Evolutionary conservation across 2,888 invertebrate species (phyloP), one percentile per base, ranked within the genome.

Genomic region (Diploptera punctata): DNA sequence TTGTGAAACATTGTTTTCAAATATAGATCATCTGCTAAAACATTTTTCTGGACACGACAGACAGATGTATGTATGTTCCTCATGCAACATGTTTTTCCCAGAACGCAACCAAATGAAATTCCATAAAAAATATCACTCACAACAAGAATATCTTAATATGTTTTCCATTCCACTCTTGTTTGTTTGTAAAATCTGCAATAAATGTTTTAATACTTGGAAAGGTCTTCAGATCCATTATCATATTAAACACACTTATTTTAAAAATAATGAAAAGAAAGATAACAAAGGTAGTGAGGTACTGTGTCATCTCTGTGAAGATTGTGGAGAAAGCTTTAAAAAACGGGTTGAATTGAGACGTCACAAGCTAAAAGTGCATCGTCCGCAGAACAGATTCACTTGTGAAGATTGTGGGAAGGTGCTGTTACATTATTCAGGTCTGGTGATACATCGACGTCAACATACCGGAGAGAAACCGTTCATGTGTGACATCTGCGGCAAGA

Each of bases 391-490:
- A 31, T 68, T 33, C 24, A 29, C 68, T 33, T 70, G 70, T 33
- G 70, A 70, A 2, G 62, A 61, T 19, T 70, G 70, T 21, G 70
- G 70, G 21, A 70, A 70, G 33, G 61, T 62, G 21, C 43, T 70
- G 10, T 10, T 47, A 4, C 60, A 70, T 44, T 31, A 49, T 10
- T 47, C 70, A 9, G 70, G 70, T 13, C 47, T 70, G 4, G 26
- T 62, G 13, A 70, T 62, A 7, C 70, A 70, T 18, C 49, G 62
- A n/a, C 61, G 70, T 9, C 49, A 47, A 7, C 70, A 70, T 21
- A 70, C 70, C 5, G 62, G 62, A 0, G 70, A 70, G 49, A 47
- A 31, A 3, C 69, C 69, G 10, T 69, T 69, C 57, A 57, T 69
- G 38, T 69, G 69, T 18, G 69, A 69, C 26, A 29, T 69, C 4